Percentiles rank a stretch among this genome's conserved stretches.
phyloP scores from a whole-genome alignment of 2,888 invertebrate genomes.

The Andrena minutula region DNA sequence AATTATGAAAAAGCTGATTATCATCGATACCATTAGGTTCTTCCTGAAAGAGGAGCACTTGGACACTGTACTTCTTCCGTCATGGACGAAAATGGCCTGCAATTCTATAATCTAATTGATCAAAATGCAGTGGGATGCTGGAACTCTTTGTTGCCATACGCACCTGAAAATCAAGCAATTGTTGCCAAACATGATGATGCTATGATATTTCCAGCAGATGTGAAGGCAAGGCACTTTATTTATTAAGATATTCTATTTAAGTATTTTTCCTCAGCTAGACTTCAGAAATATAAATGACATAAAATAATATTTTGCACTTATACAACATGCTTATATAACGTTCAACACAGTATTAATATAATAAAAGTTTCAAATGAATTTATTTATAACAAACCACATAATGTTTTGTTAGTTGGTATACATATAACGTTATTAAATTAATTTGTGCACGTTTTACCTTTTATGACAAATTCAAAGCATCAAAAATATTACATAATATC shows the following conservation, averaged over 20 bases:
- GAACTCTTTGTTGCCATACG: conserved; percentile 89
- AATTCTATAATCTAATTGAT: conserved; percentile 92
- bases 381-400: too few species aligned
- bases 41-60: conserved; percentile 89
- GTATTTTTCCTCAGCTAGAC: not conserved
- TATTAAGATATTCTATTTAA: not conserved
- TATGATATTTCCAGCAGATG: conserved; percentile 92
- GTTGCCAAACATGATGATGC: conserved; percentile 91
- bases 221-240: conserved; percentile 87
- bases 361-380: too few species aligned
- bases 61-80: conserved; percentile 91
- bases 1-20: not conserved
- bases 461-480: too few species aligned
- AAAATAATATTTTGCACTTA: too few species aligned
- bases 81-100: conserved; percentile 91
- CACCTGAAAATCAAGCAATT: conserved; percentile 89
- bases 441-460: too few species aligned
- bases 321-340: too few species aligned
- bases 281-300: too few species aligned
- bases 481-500: too few species aligned
- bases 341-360: too few species aligned
- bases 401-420: too few species aligned
- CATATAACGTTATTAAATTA: too few species aligned
- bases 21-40: conserved; percentile 71
- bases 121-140: conserved; percentile 94